Evolutionary conservation across 2,888 invertebrate species (phyloP).

Genomic region (Mesorhabditis belari): DNA sequence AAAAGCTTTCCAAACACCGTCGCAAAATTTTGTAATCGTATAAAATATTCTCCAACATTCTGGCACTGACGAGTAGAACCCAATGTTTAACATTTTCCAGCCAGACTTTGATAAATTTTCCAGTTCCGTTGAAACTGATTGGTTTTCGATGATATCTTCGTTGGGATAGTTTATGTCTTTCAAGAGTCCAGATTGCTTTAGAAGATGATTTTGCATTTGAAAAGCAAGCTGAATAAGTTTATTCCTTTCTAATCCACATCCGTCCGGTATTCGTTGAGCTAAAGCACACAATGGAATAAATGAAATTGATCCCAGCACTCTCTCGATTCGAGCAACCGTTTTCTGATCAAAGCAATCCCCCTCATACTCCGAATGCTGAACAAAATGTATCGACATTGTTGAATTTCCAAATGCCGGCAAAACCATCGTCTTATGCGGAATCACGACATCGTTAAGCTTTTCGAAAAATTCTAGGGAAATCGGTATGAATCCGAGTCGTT

Average conservation of each 20-base stretch:
- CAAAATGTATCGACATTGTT: neutral
- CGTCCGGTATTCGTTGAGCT: too few relatives aligned
- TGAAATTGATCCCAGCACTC: neutral
- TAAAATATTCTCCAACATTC: neutral
- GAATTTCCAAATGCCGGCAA: neutral
- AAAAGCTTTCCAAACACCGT: neutral
- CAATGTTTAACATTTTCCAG: neutral
- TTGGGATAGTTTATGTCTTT: neutral
- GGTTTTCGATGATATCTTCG: neutral
- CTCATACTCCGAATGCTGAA: neutral
- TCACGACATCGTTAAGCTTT: neutral
- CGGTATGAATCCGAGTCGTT: neutral
- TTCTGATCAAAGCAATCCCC: neutral
- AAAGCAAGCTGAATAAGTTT: neutral
- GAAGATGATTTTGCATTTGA: neutral
- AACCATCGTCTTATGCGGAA: neutral
- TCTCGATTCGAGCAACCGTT: neutral
- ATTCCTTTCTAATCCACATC: neutral
- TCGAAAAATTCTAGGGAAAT: neutral
- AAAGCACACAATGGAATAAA: too few relatives aligned
- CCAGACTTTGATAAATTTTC: neutral
- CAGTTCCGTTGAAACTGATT: neutral
- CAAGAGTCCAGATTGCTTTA: neutral
- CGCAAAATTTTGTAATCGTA: neutral
- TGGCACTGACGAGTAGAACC: neutral